These are phyloP conservation scores for Centropus bengalensis DNA, from an alignment of 2,113 vertebrate species.

Conservation along the genomic window DNA sequence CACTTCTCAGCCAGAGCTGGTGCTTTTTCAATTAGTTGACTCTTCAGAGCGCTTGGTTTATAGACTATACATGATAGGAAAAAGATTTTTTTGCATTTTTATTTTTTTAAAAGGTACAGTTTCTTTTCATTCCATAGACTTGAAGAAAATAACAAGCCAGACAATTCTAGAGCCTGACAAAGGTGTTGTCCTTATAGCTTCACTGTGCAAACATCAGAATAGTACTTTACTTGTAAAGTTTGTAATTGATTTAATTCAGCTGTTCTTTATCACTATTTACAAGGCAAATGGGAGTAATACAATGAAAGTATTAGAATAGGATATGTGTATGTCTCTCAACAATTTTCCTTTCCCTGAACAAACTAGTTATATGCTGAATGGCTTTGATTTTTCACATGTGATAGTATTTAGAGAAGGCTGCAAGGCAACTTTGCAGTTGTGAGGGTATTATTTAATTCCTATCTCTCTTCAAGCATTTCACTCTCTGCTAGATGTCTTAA, in stretches of 20 bases:
- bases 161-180: conserved; percentile 22
- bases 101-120: background rate
- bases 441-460: background rate
- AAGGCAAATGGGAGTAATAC: background rate
- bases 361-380: background rate
- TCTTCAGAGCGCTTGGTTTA: background rate
- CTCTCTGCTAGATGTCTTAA: background rate
- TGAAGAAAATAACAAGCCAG: conserved; percentile 35
- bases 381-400: background rate
- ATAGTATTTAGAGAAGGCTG: background rate
- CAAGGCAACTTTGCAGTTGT: background rate
- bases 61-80: background rate
- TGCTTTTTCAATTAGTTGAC: background rate
- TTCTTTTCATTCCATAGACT: conserved; percentile 31
- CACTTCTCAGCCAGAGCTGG: background rate
- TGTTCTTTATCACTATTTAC: background rate
- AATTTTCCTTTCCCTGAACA: background rate
- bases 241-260: conserved; percentile 8
- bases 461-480: background rate
- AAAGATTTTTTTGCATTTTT: background rate
- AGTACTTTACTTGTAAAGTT: background rate
- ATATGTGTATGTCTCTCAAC: background rate
- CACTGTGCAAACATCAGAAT: conserved; percentile 6
- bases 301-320: background rate
- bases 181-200: background rate